Base-by-base conservation (phyloP, 2,888 invertebrate genomes). In the Caenorhabditis sp. region DNA sequence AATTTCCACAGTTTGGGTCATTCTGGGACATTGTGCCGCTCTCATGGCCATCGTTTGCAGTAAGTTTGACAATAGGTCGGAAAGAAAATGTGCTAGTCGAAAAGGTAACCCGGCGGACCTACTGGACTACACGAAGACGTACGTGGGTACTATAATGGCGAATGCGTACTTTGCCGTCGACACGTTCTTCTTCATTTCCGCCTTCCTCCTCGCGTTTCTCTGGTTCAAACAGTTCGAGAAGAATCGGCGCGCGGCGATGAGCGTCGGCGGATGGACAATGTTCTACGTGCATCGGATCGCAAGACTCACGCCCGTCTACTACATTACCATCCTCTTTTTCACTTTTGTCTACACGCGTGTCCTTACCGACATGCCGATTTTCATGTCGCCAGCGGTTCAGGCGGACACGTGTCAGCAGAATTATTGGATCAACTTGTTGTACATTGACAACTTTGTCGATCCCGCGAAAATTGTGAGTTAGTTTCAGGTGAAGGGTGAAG, bases 231-330 rank as follows among this genome's bases (percentile, higher is more conserved):
- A 63, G 30, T 52, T 53, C 3, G 20, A 73, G 45, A 66, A 70
- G 39, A 61, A 66, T 17, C 63, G 71, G 8, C 53, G 32, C n/a
- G 41, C 45, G 1, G 65, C 70, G 0, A 48, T 82, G n/a, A 74
- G 79, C 6, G 13, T 62, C 2, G 35, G 39, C 8, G 74, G 73
- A 11, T 85, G 85, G 85, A 13, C 83, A n/a, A 75, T 85, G 72
- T 83, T 83, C 45, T 85, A 85, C 53, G 78, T 82, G 22, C 85
- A 85, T 62, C 76, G 85, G 35, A 62, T 85, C 27, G 50, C 81
- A 6, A 27, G 84, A 1, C 43, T 85, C 8, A 75, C 82, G 3
- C 82, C 85, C 13, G 75, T 83, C 6, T 85, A 85, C 48, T 85
- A 79, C 41, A 62, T 84, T 15, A 72, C 78, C 0, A 74, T 85